Base-by-base conservation (phyloP, 1,140 invertebrate genomes). In the Bombus turneri region DNA sequence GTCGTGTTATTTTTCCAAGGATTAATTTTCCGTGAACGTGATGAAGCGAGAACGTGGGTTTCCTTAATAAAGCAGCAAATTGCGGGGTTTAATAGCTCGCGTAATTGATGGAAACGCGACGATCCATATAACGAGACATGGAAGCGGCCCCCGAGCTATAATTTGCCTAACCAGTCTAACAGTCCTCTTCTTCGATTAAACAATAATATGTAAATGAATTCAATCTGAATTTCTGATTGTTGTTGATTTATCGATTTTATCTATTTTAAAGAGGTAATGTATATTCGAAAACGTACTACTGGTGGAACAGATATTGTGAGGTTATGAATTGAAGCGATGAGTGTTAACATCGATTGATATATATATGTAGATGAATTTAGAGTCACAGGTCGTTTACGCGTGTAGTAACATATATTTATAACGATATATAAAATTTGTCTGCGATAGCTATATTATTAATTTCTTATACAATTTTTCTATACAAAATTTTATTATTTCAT, bases 51-150 rank as follows among this genome's bases (percentile, higher is more conserved):
- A 31, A 53, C 12, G 37, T 34, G 22, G 59, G 34, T 3, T 37
- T 43, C 53, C 53, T 79, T 84, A 69, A 79, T 79, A 84, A 84
- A 79, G 31, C 53, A 68, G 15, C 69, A 79, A 84, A 84, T 84
- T 69, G 62, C 31, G 22, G 43, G 5, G 39, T 34, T 66, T 84
- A 69, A 72, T 41, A 79, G 75, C 34, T 72, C n/a, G 53, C 66
- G 76, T 84, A 84, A 84, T 84, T 69, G 83, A 84, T 77, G 66
- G 83, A 22, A 59, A 43, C 47, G 75, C 66, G 83, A 47, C 25
- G 68, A 78, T 79, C 75, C 22, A 39, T 57, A 41, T 79, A 79
- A 79, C 53, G 64, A 47, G 41, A 78, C 15, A 74, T 37, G 39
- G 31, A 31, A 13, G 18, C 28, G 1, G 25, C 3, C 6, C 28